Percentiles rank a stretch among this genome's conserved stretches.
Evolutionary conservation across 2,888 invertebrate genomes (phyloP).

Genomic region (Sarcophaga caerulescens): DNA sequence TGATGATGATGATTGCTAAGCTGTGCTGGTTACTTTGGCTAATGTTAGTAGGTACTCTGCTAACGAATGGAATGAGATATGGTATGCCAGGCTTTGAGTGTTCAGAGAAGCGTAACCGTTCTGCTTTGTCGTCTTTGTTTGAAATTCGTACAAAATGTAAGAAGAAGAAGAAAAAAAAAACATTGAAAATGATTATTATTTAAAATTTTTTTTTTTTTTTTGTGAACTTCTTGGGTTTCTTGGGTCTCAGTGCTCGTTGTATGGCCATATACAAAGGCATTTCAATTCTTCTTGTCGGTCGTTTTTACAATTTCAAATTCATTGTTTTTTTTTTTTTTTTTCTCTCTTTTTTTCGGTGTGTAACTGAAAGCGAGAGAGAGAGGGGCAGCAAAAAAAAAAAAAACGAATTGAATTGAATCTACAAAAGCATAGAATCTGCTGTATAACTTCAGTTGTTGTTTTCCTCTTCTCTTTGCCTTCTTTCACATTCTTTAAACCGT

Average conservation of each 20-base stretch:
- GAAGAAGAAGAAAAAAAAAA: neutral
- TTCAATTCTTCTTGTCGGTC: neutral
- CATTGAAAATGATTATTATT: constrained; percentile 28
- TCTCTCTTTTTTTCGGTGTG: constrained; percentile 37
- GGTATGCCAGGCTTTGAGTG: constrained; percentile 32
- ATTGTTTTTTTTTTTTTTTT: constrained; percentile 31
- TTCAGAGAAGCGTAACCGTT: constrained; percentile 65
- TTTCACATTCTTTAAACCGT: constrained; percentile 1
- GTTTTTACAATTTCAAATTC: neutral
- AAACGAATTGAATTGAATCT: neutral
- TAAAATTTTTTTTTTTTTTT: constrained; percentile 5
- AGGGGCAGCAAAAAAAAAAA: neutral
- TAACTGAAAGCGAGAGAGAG: constrained; percentile 25
- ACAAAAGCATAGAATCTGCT: constrained; percentile 31
- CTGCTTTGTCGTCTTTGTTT: constrained; percentile 59
- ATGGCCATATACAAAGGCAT: neutral
- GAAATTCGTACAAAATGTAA: constrained; percentile 8
- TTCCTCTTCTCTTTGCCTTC: constrained; percentile 1
- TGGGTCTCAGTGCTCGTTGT: constrained; percentile 12
- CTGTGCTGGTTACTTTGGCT: neutral
- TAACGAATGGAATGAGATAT: neutral
- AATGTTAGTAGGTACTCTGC: neutral
- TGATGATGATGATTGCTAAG: too few relatives aligned
- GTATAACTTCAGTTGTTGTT: constrained; percentile 38
- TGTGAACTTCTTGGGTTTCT: neutral